Conservation (phyloP, 2,888 invertebrate species). For the Pyrrhia umbra region DNA sequence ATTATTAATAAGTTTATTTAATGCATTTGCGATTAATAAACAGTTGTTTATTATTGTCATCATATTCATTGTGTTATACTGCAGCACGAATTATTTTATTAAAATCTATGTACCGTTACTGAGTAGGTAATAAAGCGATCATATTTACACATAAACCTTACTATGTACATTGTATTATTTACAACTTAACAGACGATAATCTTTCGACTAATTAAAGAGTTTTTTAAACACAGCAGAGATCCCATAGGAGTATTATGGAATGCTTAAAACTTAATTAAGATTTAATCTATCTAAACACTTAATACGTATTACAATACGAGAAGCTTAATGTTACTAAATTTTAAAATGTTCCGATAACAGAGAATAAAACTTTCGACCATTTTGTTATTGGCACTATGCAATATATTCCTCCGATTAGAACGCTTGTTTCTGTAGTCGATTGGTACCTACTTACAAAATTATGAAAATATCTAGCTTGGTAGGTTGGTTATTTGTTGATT, state of each 20-base stretch:
- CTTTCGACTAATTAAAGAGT: constrained; percentile 85
- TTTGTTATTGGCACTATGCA: constrained; percentile 21
- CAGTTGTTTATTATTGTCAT: constrained; percentile 87
- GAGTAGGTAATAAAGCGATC: constrained; percentile 69
- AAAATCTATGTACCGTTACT: constrained; percentile 49
- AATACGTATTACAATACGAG: constrained; percentile 74
- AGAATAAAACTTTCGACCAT: constrained; percentile 62
- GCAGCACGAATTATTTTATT: constrained; percentile 34
- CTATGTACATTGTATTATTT: constrained; percentile 76
- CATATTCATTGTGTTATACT: constrained; percentile 73
- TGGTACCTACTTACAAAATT: no score
- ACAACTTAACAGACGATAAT: constrained; percentile 77
- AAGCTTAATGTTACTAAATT: constrained; percentile 75
- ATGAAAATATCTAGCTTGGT: neutral
- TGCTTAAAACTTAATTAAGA: constrained; percentile 87
- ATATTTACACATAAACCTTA: constrained; percentile 81
- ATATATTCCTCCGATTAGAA: constrained; percentile 2
- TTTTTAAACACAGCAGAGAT: constrained; percentile 89
- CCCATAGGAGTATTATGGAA: constrained; percentile 88
- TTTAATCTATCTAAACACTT: constrained; percentile 86
- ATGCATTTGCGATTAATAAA: constrained; percentile 75
- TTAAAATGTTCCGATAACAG: constrained; percentile 68
- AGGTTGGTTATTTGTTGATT: neutral
- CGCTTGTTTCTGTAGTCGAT: neutral
- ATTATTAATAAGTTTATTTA: constrained; percentile 40